Evolutionary conservation across 2,113 vertebrate genomes (phyloP), one percentile per base, ranked within the genome.

Genomic region (Gallinago paraguaiae): DNA sequence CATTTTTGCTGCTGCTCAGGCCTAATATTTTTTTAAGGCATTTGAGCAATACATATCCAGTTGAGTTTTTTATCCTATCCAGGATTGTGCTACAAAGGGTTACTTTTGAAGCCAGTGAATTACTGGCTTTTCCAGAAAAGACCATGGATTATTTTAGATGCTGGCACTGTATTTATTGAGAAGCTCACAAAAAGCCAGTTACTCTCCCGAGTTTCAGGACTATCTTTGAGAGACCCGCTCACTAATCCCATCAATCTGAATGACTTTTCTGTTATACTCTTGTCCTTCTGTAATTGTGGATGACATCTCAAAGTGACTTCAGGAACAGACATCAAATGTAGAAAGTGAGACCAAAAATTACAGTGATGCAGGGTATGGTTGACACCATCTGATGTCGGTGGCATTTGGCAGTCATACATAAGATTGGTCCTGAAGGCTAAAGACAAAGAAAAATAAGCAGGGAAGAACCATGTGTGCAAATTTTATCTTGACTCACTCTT

Each of bases 301-400:
- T 51, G 33, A 41, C 35, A 51, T 50, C 57, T 71, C 39, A 82
- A 35, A 39, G 18, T 4, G 3, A 71, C 25, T 79, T 80, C n/a
- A 50, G 63, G 33, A 80, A 41, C 28, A 57, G 4, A 4, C n/a
- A 14, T 5, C 22, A 51, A 41, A 65, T 60, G 8, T 27, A 72
- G 53, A 54, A 82, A 64, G 13, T 13, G 3, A 76, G 13, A 2
- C 8, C 82, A 51, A 51, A 30, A 48, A 24, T 33, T 77, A 19
- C 4, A 43, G 17, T 2, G 11, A 27, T 16, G 3, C 25, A 74
- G 9, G 50, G 5, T 19, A 50, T 0, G 5, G 7, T 5, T 11
- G 65, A 30, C 3, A 16, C 12, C n/a, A 33, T 37, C 22, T 64
- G 25, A 79, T 2, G 31, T 48, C 50, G 8, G 10, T 63, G 37